Percentiles rank a stretch among this genome's conserved stretches.
Conservation (phyloP, 2,113 vertebrate genomes). For the Oreamnos americanus region DNA sequence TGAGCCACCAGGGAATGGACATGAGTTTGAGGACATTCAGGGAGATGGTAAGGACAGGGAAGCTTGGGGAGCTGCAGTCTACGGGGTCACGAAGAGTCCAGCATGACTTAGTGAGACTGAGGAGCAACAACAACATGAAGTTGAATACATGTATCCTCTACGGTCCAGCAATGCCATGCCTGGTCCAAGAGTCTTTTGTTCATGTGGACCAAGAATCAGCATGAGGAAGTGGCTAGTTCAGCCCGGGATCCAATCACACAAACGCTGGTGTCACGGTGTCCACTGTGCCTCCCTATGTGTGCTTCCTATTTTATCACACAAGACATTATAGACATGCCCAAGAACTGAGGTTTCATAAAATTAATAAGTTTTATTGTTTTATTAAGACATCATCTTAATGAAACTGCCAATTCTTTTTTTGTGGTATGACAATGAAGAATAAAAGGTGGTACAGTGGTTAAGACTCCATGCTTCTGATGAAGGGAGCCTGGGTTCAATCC, state of each 20-base stretch:
- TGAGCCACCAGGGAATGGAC: not conserved
- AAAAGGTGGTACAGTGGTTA: not conserved
- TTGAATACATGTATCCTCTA: not conserved
- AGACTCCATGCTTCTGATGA: not conserved
- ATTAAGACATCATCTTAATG: not conserved
- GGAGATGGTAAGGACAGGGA: not conserved
- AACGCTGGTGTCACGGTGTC: not conserved
- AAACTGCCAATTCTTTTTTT: not conserved
- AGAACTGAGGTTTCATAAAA: not conserved
- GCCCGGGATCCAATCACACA: not conserved
- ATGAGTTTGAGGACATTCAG: accelerated
- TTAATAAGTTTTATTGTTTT: not conserved
- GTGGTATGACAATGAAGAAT: not conserved
- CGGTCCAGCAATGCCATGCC: not conserved
- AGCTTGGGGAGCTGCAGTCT: not conserved
- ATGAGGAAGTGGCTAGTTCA: not conserved
- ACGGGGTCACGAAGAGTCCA: not conserved
- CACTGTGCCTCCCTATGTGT: not conserved
- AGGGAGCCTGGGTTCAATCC: not conserved
- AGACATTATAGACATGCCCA: not conserved
- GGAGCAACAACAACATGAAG: not conserved
- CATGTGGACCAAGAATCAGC: not conserved
- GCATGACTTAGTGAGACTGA: not conserved
- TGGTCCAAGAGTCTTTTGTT: not conserved
- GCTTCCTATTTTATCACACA: not conserved